Conservation (phyloP, 2,888 invertebrate genomes). For the Herminia tarsipennalis region DNA sequence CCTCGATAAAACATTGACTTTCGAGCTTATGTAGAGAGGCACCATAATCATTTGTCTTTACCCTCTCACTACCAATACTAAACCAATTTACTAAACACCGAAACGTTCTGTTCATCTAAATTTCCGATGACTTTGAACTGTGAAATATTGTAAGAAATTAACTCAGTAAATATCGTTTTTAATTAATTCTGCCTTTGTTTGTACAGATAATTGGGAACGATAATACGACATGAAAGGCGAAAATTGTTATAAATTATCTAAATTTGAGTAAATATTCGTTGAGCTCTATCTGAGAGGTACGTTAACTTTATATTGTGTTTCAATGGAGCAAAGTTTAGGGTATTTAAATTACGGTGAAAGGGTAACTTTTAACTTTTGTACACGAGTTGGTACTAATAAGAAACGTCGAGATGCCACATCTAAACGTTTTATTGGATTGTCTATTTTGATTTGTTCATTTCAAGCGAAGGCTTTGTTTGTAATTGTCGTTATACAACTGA, state of each 20-base stretch:
- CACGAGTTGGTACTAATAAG: constrained; percentile 15
- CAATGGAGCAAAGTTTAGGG: constrained; percentile 44
- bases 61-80: not conserved
- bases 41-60: constrained; percentile 2
- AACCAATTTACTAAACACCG: constrained; percentile 26
- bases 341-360: constrained; percentile 49
- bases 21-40: constrained; percentile 2
- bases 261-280: constrained; percentile 44
- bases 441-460: constrained; percentile 1
- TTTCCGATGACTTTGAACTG: constrained; percentile 32
- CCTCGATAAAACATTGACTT: constrained; percentile 13
- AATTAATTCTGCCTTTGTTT: constrained; percentile 52
- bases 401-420: constrained; percentile 12
- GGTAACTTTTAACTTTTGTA: constrained; percentile 36
- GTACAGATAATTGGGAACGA: constrained; percentile 52
- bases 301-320: constrained; percentile 42
- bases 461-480: no score
- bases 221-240: constrained; percentile 55
- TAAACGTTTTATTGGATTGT: constrained; percentile 16
- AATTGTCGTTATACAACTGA: no score
- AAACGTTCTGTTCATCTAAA: constrained; percentile 23
- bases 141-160: constrained; percentile 48
- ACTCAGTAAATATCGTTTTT: constrained; percentile 48
- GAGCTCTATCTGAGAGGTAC: constrained; percentile 43
- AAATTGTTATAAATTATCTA: constrained; percentile 56